A percentile compares a stretch with the other conserved stretches of the same genome.
Evolutionary conservation across 2,113 vertebrate species (phyloP).

Genomic region (Cebus imitator): DNA sequence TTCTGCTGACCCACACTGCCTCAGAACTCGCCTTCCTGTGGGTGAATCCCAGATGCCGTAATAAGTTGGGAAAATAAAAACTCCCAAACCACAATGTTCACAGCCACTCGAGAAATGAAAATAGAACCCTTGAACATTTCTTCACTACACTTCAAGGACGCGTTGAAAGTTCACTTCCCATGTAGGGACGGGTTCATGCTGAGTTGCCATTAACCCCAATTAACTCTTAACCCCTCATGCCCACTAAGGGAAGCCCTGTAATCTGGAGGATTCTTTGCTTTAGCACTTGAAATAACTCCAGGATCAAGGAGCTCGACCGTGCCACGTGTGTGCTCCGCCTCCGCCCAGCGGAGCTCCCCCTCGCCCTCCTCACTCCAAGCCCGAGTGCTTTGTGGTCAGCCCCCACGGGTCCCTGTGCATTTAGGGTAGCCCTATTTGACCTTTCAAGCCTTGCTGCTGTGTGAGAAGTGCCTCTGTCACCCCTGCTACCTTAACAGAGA

Average conservation of each 20-base stretch:
- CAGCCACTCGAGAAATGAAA: slow-evolving; percentile 65
- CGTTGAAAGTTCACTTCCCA: background rate
- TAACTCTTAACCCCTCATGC: background rate
- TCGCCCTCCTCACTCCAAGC: too few relatives aligned
- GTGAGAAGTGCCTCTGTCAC: background rate
- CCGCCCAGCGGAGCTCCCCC: background rate
- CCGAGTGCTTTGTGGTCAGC: fast-evolving
- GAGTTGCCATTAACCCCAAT: slow-evolving; percentile 54
- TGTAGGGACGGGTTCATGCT: background rate
- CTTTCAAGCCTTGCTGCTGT: background rate
- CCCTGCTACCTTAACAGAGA: background rate
- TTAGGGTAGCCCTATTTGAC: background rate
- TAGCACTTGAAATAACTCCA: background rate
- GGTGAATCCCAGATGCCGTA: background rate
- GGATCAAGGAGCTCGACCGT: background rate
- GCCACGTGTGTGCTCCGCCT: fast-evolving
- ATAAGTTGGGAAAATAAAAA: slow-evolving; percentile 22
- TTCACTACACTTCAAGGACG: slow-evolving; percentile 25
- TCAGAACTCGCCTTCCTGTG: background rate
- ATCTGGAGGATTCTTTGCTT: fast-evolving
- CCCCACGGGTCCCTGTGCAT: background rate
- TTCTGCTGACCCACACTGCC: fast-evolving
- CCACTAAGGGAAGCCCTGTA: background rate
- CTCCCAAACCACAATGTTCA: background rate
- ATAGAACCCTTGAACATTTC: slow-evolving; percentile 55